phyloP scores from a whole-genome alignment of 2,113 vertebrate genomes.

The Neolamprologus tretocephalus region DNA sequence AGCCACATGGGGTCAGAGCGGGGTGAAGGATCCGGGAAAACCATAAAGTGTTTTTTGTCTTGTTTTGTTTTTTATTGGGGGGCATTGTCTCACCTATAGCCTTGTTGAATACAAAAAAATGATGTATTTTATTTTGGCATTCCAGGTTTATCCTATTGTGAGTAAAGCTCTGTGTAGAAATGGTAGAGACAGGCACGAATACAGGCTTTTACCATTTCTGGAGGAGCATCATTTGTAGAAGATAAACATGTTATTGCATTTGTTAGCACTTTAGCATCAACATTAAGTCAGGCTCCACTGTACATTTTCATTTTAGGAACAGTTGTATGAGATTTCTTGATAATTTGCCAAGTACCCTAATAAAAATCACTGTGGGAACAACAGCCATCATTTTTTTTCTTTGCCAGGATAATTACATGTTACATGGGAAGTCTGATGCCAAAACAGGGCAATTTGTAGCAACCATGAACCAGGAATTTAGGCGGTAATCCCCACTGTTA shows the following conservation, averaged over 20 bases:
- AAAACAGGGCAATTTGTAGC: background rate
- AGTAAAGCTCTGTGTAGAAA: background rate
- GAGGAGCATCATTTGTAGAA: background rate
- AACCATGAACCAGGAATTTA: background rate
- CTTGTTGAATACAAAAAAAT: background rate
- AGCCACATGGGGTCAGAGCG: constrained; percentile 9
- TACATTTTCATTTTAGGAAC: background rate
- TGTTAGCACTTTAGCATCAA: background rate
- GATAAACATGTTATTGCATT: background rate
- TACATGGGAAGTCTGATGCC: background rate
- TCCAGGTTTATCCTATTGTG: background rate
- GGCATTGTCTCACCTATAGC: background rate
- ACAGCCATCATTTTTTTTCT: background rate
- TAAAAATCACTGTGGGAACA: constrained; percentile 6
- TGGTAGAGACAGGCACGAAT: background rate
- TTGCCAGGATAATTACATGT: constrained; percentile 3
- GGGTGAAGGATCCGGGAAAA: constrained; percentile 42
- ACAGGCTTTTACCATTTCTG: background rate
- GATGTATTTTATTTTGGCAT: background rate
- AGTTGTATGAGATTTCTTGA: background rate
- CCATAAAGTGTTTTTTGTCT: background rate
- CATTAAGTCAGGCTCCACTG: background rate
- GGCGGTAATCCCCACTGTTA: background rate
- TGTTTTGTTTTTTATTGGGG: background rate
- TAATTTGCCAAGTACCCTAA: background rate